Evolutionary conservation across 2,797 vertebrate species (phyloP), one percentile per base, ranked within the genome.

Genomic region (Antennarius maculatus): DNA sequence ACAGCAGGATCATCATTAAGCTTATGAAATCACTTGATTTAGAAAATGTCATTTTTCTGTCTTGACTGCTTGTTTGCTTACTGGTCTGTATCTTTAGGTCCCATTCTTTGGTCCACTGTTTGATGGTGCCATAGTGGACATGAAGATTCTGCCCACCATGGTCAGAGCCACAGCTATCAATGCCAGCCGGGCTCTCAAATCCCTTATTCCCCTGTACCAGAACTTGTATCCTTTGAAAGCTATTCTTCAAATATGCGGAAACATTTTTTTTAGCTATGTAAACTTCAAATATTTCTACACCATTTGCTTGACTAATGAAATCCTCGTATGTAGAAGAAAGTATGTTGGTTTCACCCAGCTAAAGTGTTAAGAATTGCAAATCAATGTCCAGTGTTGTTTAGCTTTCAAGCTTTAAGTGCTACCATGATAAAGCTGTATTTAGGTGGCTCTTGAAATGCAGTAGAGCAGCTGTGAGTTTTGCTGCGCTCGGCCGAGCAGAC

Each of bases 161-260:
- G 97, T 99, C 86, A 92, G 97, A 88, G 97, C 96, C 76, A 99
- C 97, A n/a, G 97, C 97, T 61, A 96, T 99, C 92, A 99, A 99
- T 56, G 97, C 97, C 89, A 99, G 97, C 84, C 95, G 96, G 77
- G 97, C 97, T 28, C 90, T 99, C 68, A 99, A 99, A 82, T 98
- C 97, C 7, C 94, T 99, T 88, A 99, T 99, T 74, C 96, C 97
- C 2, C 92, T 99, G 12, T 99, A 99, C 93, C 97, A 99, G 91
- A 99, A 97, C 89, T 99, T 99, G 97, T 99, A 99, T 99, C 97
- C 97, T 99, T 89, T 82, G 2, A 69, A 71, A 47, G 16, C 12
- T 10, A 3, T 12, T 3, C 7, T 62, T 6, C 18, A 7, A 31
- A 2, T 29, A 46, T 51, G 6, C 18, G 1, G 4, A 8, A 65